Conservation (phyloP, 2,797 vertebrate genomes). For the Sebastes trivittatus region DNA sequence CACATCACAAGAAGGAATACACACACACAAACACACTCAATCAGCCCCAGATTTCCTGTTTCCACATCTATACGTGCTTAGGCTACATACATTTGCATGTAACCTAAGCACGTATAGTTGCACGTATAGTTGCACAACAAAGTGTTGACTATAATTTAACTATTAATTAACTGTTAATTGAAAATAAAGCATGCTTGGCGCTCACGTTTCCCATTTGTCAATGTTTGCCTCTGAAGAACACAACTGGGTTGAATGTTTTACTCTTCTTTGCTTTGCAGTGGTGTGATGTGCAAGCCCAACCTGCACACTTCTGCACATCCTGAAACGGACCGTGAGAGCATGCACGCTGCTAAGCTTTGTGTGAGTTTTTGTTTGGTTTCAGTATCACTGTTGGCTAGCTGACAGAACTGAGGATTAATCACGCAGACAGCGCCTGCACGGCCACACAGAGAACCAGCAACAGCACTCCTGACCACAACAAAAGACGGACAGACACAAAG, state of each 20-base stretch:
- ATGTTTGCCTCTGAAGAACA: conserved; percentile 10
- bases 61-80: background rate
- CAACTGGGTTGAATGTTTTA: background rate
- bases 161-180: background rate
- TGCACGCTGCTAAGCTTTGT: conserved; percentile 23
- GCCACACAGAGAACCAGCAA: conserved; percentile 26
- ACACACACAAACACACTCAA: background rate
- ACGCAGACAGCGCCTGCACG: conserved; percentile 18
- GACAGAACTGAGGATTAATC: conserved; percentile 57
- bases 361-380: conserved; percentile 54
- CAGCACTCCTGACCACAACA: conserved; percentile 37
- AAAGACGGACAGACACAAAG: conserved; percentile 39
- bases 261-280: conserved; percentile 17
- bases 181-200: background rate
- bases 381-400: conserved; percentile 61
- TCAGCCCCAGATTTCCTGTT: background rate
- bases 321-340: conserved; percentile 11
- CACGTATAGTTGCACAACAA: background rate
- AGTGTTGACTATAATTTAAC: conserved; percentile 5
- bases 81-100: background rate
- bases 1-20: conserved; percentile 10
- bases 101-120: background rate
- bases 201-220: background rate
- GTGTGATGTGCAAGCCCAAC: conserved; percentile 3
- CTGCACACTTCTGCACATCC: conserved; percentile 21